These are phyloP conservation scores for Patiria miniata DNA, from an alignment of 35 echinoderm and acorn worm genomes.

Conservation along the genomic window DNA sequence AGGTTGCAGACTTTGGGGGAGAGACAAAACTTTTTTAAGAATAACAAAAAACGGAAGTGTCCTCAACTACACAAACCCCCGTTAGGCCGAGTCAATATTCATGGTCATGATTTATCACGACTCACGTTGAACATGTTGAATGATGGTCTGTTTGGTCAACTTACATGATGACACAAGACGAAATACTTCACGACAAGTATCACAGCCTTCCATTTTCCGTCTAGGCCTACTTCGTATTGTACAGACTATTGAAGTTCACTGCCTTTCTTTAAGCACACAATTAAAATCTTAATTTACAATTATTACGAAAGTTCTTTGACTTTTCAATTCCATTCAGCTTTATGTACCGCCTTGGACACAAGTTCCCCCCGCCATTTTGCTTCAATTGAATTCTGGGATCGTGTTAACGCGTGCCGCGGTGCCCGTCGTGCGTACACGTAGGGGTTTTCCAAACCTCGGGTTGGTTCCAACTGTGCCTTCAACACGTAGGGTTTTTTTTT, in stretches of 20 bases:
- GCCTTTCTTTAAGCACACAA: not conserved
- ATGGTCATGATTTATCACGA: not conserved
- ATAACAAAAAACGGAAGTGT: too few species aligned
- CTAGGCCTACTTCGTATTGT: not conserved
- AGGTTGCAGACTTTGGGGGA: not conserved
- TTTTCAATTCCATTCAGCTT: not conserved
- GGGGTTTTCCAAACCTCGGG: too few species aligned
- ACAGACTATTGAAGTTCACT: not conserved
- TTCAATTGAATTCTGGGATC: not conserved
- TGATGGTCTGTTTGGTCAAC: too few species aligned
- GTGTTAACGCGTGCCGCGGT: not conserved
- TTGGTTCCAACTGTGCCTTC: too few species aligned
- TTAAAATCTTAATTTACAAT: not conserved
- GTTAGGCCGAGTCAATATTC: not conserved
- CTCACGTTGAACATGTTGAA: not conserved
- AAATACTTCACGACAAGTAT: slow-evolving; percentile 33
- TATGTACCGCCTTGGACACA: not conserved
- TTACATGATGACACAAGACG: slow-evolving; percentile 25
- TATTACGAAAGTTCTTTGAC: not conserved
- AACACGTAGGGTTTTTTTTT: too few species aligned
- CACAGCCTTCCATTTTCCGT: slow-evolving; percentile 47
- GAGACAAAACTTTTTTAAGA: too few species aligned
- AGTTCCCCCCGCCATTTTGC: not conserved
- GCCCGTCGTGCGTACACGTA: not conserved
- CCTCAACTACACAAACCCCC: too few species aligned